Conservation (phyloP, 2,113 vertebrate genomes). For the Planiliza haematocheilus region DNA sequence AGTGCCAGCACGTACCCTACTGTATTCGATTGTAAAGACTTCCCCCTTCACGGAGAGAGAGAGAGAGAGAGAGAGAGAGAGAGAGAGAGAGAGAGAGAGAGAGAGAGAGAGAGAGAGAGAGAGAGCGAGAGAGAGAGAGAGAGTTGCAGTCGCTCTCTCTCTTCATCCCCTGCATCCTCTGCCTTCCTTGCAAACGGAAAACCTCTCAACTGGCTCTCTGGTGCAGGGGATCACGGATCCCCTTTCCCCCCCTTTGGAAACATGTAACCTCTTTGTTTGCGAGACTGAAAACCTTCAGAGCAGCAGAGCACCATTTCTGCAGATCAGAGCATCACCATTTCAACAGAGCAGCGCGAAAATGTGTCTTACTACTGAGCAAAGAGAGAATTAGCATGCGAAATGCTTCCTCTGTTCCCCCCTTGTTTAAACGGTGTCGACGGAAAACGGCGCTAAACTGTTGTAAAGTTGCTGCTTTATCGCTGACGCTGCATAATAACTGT, state of each 20-base stretch:
- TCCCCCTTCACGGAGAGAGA: conserved; percentile 8
- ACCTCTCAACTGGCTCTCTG: conserved; percentile 8
- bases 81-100: conserved; percentile 36
- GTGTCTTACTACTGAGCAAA: background rate
- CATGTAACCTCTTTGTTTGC: conserved; percentile 14
- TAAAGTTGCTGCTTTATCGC: conserved; percentile 41
- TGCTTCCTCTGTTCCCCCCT: conserved; percentile 15
- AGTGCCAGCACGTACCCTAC: conserved; percentile 53
- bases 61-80: conserved; percentile 21
- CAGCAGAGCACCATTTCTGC: background rate
- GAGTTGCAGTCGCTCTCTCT: conserved; percentile 2
- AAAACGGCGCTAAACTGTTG: conserved; percentile 8
- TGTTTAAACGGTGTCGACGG: background rate
- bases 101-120: conserved; percentile 38
- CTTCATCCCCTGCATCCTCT: conserved; percentile 6
- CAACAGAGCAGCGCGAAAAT: background rate
- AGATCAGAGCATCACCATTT: background rate
- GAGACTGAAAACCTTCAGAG: background rate
- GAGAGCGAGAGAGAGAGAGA: conserved; percentile 35
- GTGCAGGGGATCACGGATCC: conserved; percentile 23
- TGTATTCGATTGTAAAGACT: conserved; percentile 34
- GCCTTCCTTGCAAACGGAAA: conserved; percentile 5
- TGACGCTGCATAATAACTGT: conserved; percentile 38
- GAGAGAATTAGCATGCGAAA: fast-evolving
- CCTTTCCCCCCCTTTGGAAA: background rate